Evolutionary conservation across 2,797 vertebrate species (phyloP), one percentile per base, ranked within the genome.

Genomic region (Coccyzus lansbergi): DNA sequence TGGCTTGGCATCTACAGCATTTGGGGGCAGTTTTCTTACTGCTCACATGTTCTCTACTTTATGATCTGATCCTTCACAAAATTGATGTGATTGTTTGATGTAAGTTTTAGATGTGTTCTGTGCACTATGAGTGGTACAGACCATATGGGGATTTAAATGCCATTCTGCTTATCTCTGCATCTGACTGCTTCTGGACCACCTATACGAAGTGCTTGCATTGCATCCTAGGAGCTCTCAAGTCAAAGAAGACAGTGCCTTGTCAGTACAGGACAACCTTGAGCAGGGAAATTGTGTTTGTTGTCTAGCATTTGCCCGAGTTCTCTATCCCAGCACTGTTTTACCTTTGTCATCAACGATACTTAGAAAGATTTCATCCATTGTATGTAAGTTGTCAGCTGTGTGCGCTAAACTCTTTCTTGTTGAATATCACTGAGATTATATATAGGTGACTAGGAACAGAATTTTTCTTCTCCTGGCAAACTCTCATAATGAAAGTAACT

Each of bases 191-290:
- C 26, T 46, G 34, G 26, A 6, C 8, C 8, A 25, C 6, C 2
- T 8, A 21, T 0, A 0, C 49, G 49, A 24, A 59, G 6, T 2
- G 2, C 8, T 15, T 31, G 3, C 0, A 0, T 58, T 63, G 33
- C 56, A 55, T 25, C 42, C 21, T 19, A 28, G 40, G 44, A 53
- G 16, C 28, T 31, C 18, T 44, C 19, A 1, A 15, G 28, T 49
- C 24, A 28, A n/a, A 34, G 29, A 65, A 20, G 56, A 40, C n/a
- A 19, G 24, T 28, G 31, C 6, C 13, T 44, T 11, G 11, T 34
- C 16, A 56, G n/a, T 0, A 3, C 22, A 51, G 40, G 46, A 49
- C 28, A 19, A 9, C 7, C 33, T 31, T 24, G 18, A 48, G 38
- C 12, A 33, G 17, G 24, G 28, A 13, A 64, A 26, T 21, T 44